phyloP scores from a whole-genome alignment of 2,797 vertebrate species.

The Enteromius treurensis region DNA sequence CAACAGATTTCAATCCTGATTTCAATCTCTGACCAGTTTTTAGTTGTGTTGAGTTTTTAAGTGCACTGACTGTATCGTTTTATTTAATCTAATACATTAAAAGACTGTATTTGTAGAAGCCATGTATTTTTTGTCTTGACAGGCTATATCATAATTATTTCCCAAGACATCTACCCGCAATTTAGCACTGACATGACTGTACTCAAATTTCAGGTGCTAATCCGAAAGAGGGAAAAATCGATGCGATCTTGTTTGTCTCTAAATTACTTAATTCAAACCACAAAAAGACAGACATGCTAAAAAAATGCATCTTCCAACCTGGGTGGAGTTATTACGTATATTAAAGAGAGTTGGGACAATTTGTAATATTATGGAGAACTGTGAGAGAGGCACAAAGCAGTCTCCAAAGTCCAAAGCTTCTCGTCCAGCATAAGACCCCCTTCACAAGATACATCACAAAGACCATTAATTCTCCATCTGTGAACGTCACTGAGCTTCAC shows the following conservation, averaged over 20 bases:
- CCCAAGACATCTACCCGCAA: not conserved
- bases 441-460: not conserved
- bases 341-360: not conserved
- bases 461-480: not conserved
- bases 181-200: not conserved
- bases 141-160: not conserved
- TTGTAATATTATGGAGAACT: not conserved
- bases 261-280: not conserved
- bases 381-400: not conserved
- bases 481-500: not conserved
- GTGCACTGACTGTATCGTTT: not conserved
- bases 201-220: not conserved
- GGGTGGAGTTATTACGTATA: not conserved
- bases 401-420: not conserved
- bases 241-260: not conserved
- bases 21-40: not conserved
- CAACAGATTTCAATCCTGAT: not conserved
- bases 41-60: not conserved
- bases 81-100: not conserved
- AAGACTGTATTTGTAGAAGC: not conserved
- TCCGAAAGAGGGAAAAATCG: not conserved
- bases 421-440: not conserved
- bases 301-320: too few relatives aligned
- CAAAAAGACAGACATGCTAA: not conserved
- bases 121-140: not conserved